These are phyloP conservation scores for Stegastes partitus DNA, from an alignment of 2,113 vertebrate genomes.

Conservation along the genomic window DNA sequence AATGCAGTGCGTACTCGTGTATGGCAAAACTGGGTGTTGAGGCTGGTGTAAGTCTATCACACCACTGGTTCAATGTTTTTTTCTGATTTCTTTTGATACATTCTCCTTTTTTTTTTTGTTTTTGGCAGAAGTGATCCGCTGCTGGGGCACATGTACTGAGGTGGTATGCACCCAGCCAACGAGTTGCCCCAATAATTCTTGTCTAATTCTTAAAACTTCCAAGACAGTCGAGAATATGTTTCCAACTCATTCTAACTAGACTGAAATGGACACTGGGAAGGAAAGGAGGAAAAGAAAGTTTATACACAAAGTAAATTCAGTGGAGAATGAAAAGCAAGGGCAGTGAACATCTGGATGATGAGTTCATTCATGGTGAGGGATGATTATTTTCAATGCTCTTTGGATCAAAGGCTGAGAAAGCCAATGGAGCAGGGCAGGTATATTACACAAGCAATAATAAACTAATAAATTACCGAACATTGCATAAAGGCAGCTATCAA, in stretches of 20 bases:
- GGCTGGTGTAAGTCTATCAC: no score
- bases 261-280: neutral
- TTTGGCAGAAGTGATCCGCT: no score
- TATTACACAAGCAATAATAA: slow-evolving; percentile 27
- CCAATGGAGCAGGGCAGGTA: neutral
- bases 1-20: no score
- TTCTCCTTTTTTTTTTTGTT: no score
- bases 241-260: neutral
- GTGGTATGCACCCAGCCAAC: no score
- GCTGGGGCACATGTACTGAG: no score
- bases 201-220: neutral
- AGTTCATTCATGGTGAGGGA: slow-evolving; percentile 12
- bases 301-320: slow-evolving; percentile 3
- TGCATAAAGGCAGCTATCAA: neutral
- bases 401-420: slow-evolving; percentile 32
- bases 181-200: no score
- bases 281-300: neutral
- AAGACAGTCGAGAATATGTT: neutral
- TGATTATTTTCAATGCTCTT: slow-evolving; percentile 26
- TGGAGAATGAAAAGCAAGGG: slow-evolving; percentile 4
- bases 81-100: no score
- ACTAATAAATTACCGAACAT: neutral
- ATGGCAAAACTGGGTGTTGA: no score
- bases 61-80: no score
- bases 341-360: slow-evolving; percentile 37